Evolutionary conservation across 2,113 vertebrate genomes (phyloP).

Genomic region (Tiliqua scincoides): DNA sequence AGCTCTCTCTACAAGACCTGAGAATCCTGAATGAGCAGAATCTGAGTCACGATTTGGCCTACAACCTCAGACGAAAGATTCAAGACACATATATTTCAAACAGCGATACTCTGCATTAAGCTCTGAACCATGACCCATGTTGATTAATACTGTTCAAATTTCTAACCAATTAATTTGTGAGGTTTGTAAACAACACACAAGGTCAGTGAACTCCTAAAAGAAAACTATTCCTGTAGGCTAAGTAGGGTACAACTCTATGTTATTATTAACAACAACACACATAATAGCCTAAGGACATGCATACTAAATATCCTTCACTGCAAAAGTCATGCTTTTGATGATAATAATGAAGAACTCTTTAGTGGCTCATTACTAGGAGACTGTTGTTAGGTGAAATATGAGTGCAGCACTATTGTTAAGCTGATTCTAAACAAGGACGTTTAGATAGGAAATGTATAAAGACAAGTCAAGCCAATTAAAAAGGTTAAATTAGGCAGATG

Average conservation of each 20-base stretch:
- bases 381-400: constrained; percentile 4
- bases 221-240: background rate
- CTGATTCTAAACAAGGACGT: constrained; percentile 4
- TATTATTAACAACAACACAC: background rate
- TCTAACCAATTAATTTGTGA: constrained; percentile 1
- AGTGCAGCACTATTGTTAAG: background rate
- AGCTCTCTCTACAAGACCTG: background rate
- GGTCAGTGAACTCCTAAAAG: background rate
- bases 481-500: constrained; percentile 18
- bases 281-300: background rate
- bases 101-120: background rate
- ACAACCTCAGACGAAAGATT: background rate
- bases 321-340: background rate
- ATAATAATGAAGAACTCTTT: background rate
- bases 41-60: background rate
- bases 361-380: background rate
- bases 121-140: background rate
- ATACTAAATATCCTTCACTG: background rate
- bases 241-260: background rate
- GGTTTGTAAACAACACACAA: background rate
- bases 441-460: constrained; percentile 12
- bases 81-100: background rate
- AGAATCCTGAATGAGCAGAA: background rate
- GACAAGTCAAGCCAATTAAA: constrained; percentile 17
- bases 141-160: background rate